Evolutionary conservation across 2,113 vertebrate genomes (phyloP), one percentile per base, ranked within the genome.

Genomic region (Rhinopomastus cyanomelas): DNA sequence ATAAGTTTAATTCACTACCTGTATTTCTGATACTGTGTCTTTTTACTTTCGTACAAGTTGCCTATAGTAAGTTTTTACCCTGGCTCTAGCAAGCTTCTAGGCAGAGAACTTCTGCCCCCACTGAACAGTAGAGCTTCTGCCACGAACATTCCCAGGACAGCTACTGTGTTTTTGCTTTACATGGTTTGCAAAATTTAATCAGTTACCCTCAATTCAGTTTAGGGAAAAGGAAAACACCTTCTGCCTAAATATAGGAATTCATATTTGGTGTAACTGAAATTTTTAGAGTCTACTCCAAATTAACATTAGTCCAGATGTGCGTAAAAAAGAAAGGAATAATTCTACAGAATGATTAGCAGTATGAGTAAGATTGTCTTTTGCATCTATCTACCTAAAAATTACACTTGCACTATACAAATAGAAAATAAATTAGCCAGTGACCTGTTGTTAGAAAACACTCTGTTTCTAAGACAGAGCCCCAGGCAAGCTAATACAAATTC

Each of bases 211-310:
- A 16, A 42, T 42, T 15, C 39, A 44, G 1, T 19, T 55, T 22
- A 36, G 11, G 12, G 17, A 27, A 67, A 49, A 61, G 4, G 5
- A 84, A 53, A 74, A 51, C 0, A 0, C 1, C 5, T 4, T 5
- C 8, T 12, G 3, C 19, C n/a, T 11, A 80, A 60, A 65, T 26
- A 11, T 19, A 68, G 29, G 8, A 48, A 8, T 5, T n/a, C 48
- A 2, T 11, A 56, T 6, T 60, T 65, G 11, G 7, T 39, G 6
- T 19, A 81, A 34, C 3, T 37, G 5, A 85, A 55, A 57, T 29
- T 6, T 67, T 76, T 66, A 36, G 16, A 37, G 6, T 48, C 5
- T 64, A 52, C 60, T 15, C 6, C 9, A 42, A 60, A 44, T 37
- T 52, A 17, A 26, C 68, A n/a, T 9, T 17, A 73, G 21, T 61